Percentiles rank a stretch among this genome's conserved stretches.
phyloP scores from a whole-genome alignment of 1,140 invertebrate species.

The Bombus waltoni region DNA sequence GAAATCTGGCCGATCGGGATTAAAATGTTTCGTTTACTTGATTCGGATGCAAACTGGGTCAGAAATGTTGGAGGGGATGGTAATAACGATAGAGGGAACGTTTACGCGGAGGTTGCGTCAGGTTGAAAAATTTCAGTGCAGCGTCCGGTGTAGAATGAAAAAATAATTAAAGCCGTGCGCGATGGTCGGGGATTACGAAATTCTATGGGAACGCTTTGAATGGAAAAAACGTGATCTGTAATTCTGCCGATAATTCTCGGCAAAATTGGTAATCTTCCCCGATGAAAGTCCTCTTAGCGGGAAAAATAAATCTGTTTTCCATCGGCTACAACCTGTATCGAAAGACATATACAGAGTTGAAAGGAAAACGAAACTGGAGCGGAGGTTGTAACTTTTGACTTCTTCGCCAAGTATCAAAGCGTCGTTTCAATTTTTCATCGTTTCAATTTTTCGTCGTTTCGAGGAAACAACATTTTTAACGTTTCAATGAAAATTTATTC shows the following conservation, averaged over 20 bases:
- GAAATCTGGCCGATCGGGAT: background rate
- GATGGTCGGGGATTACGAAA: background rate
- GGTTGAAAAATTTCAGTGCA: background rate
- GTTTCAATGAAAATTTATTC: too few relatives aligned
- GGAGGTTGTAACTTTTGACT: background rate
- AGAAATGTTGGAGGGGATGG: background rate
- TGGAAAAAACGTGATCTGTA: background rate
- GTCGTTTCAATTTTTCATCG: background rate
- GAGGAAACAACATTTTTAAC: too few relatives aligned
- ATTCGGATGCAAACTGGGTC: background rate
- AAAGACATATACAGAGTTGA: background rate
- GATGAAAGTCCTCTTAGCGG: background rate
- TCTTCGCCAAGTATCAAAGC: background rate
- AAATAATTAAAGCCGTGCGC: background rate
- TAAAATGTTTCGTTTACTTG: constrained; percentile 3
- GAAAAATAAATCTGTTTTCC: background rate
- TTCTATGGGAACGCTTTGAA: background rate
- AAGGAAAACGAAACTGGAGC: background rate
- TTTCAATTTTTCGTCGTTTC: too few relatives aligned
- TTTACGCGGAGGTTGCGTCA: too few relatives aligned
- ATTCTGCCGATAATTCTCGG: background rate
- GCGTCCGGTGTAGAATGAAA: background rate
- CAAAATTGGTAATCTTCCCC: background rate
- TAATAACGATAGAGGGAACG: background rate
- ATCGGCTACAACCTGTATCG: background rate